phyloP scores from a whole-genome alignment of 2,888 invertebrate genomes.

The Xestoiulus laeticollis region DNA sequence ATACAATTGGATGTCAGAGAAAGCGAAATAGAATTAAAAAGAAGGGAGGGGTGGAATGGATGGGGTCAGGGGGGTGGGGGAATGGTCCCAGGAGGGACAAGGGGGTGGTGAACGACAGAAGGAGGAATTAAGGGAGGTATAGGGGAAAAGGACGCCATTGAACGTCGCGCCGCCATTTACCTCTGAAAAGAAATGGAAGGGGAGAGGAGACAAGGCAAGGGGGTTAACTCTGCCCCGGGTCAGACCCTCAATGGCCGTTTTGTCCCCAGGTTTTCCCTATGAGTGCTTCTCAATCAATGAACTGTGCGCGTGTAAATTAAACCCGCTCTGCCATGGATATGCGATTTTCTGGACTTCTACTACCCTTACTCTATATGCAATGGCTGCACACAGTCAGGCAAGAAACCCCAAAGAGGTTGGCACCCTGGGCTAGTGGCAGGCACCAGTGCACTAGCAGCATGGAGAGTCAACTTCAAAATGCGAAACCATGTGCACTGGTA shows the following conservation, averaged over 20 bases:
- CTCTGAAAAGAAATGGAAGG: slow-evolving; percentile 48
- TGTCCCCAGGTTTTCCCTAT: slow-evolving; percentile 52
- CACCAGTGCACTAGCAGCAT: neutral
- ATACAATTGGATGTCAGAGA: slow-evolving; percentile 32
- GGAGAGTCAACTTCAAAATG: neutral
- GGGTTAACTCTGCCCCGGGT: slow-evolving; percentile 19
- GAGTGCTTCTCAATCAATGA: slow-evolving; percentile 54
- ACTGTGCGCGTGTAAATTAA: slow-evolving; percentile 54
- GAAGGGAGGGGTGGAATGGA: slow-evolving; percentile 44
- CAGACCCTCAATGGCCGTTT: slow-evolving; percentile 50
- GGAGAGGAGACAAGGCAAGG: slow-evolving; percentile 39
- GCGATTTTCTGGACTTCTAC: neutral
- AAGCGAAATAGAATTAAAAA: slow-evolving; percentile 45
- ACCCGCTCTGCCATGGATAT: slow-evolving; percentile 46
- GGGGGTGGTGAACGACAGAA: neutral
- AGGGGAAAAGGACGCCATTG: neutral
- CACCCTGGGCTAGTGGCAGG: neutral
- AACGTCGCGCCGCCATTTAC: slow-evolving; percentile 50
- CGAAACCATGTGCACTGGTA: neutral
- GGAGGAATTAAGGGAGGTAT: neutral
- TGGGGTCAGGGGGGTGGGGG: slow-evolving; percentile 18
- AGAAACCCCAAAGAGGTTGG: neutral
- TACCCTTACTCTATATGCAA: neutral
- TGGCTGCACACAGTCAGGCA: neutral
- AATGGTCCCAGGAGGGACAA: neutral